phyloP scores from a whole-genome alignment of 2,888 invertebrate genomes.

The Hirtodrosophila duncani region DNA sequence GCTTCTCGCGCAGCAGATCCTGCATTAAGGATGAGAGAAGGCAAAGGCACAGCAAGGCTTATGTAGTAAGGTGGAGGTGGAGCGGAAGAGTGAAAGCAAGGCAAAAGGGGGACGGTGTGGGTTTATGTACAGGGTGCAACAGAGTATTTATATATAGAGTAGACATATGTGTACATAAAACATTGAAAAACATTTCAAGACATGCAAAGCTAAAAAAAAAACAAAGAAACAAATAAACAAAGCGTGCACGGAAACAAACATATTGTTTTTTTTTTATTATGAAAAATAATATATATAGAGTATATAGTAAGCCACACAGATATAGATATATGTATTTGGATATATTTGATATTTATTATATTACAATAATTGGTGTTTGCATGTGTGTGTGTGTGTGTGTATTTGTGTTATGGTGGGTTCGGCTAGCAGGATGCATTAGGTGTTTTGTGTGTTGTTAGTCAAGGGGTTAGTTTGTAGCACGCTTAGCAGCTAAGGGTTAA shows the following conservation, averaged over 20 bases:
- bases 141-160: conserved; percentile 11
- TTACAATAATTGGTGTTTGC: conserved; percentile 32
- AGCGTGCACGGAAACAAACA: conserved; percentile 60
- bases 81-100: no score
- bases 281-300: conserved; percentile 17
- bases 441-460: conserved; percentile 22
- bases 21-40: conserved; percentile 74
- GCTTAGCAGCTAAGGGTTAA: conserved; percentile 47
- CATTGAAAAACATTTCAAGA: conserved; percentile 22
- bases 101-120: conserved; percentile 3
- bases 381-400: conserved; percentile 31
- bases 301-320: conserved; percentile 5
- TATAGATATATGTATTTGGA: conserved; percentile 34
- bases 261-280: conserved; percentile 41
- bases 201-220: conserved; percentile 19
- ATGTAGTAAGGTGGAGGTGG: no score
- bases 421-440: conserved; percentile 8
- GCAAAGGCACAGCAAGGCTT: conserved; percentile 23
- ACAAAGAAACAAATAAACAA: conserved; percentile 33
- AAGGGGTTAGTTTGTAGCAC: conserved; percentile 55
- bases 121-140: conserved; percentile 13
- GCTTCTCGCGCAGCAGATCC: conserved; percentile 95
- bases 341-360: conserved; percentile 36
- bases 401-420: not conserved
- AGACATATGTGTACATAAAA: conserved; percentile 33